Evolutionary conservation across 2,888 invertebrate genomes (phyloP), one percentile per base, ranked within the genome.

Genomic region (Apoda limacodes): DNA sequence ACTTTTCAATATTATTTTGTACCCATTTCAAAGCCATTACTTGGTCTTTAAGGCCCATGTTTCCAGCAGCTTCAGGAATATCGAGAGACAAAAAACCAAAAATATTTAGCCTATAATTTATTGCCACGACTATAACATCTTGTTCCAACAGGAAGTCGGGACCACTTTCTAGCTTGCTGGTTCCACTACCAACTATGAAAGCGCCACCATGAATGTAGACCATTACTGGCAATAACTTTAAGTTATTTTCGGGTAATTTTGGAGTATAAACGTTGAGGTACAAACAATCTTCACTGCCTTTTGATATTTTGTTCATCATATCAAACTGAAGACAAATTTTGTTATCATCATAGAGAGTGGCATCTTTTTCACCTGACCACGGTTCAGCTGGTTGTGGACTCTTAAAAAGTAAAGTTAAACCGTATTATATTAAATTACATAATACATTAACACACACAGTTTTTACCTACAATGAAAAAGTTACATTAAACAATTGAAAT

Each of bases 231-330:
- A 52, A 26, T 4, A 2, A 9, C 12, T 10, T 9, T 3, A 45
- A 42, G 19, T 37, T 17, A 0, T 22, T n/a, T 3, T 52, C 46
- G 5, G 37, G 43, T 2, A 55, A 2, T 9, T 43, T 36, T 6
- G 60, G 59, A 1, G 60, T 47, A 27, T 63, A 65, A 1, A 65
- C 50, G 29, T 63, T 65, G 2, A 65, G 46, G 32, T 55, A 63
- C 2, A 65, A 44, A 21, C 62, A 63, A 37, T 65, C 61, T 40
- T 65, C 64, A 25, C 46, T 53, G 3, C 65, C 63, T n/a, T n/a
- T n/a, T n/a, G n/a, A n/a, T 3, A 25, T 13, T 1, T 37, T 30
- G 5, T 42, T 22, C 0, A 36, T 4, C 6, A 46, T 20, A 13
- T 53, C 48, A 10, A 34, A 40, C 33, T 60, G 60, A 20, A 43